Percentiles rank a stretch among this genome's conserved stretches.
phyloP scores from a whole-genome alignment of 2,113 vertebrate genomes.

The Petroica traversi region DNA sequence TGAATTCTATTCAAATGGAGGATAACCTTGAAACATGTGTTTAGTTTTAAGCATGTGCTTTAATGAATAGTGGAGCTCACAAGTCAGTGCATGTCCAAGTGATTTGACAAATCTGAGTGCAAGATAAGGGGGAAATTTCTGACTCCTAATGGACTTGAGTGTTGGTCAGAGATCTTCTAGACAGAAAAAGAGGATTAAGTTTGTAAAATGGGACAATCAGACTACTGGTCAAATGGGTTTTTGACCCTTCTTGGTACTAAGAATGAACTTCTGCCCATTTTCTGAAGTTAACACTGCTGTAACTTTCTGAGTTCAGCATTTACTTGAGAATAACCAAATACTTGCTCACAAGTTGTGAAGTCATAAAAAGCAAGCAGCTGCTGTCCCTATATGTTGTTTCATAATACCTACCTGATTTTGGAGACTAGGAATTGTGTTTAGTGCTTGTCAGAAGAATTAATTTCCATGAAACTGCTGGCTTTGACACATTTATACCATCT shows the following conservation, averaged over 20 bases:
- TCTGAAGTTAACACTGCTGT: not conserved
- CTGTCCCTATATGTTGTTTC: not conserved
- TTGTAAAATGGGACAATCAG: not conserved
- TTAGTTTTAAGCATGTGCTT: not conserved
- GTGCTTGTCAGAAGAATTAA: not conserved
- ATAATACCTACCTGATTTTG: not conserved
- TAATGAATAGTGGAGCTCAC: not conserved
- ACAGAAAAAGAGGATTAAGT: not conserved
- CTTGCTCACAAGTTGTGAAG: not conserved
- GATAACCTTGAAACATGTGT: not conserved
- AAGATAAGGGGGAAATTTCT: not conserved
- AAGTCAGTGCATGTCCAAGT: not conserved
- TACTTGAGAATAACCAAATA: not conserved
- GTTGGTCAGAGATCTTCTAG: not conserved
- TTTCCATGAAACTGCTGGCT: not conserved
- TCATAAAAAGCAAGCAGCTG: not conserved
- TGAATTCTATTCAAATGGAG: not conserved
- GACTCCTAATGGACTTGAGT: not conserved
- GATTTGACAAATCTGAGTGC: not conserved
- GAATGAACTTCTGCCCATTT: not conserved
- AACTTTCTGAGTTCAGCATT: not conserved
- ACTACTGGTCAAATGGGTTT: not conserved
- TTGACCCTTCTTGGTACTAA: not conserved
- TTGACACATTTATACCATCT: not conserved
- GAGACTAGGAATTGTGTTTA: not conserved